A percentile compares a stretch with the other conserved stretches of the same genome.
These are phyloP conservation scores for Leptinotarsa defecta DNA, from an alignment of 1,140 invertebrate genomes.

Conservation along the genomic window DNA sequence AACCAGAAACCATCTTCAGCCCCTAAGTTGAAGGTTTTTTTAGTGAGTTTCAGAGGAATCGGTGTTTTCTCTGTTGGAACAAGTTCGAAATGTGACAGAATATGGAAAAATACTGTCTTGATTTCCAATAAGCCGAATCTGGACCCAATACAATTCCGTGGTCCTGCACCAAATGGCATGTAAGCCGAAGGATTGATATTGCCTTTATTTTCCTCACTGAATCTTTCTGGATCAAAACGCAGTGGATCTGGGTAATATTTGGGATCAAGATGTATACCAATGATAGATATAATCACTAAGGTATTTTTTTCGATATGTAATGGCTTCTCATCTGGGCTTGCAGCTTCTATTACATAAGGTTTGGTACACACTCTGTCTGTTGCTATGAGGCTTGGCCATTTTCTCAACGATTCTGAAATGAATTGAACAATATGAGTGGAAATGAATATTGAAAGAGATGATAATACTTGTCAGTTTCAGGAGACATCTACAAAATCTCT, in stretches of 20 bases:
- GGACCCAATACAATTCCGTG: constrained; percentile 52
- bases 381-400: constrained; percentile 59
- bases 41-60: constrained; percentile 44
- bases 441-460: too few relatives aligned
- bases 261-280: constrained; percentile 39
- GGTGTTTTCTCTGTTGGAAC: constrained; percentile 43
- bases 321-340: constrained; percentile 53
- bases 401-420: constrained; percentile 62
- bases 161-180: constrained; percentile 64
- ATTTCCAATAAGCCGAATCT: constrained; percentile 49
- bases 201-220: constrained; percentile 42
- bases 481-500: too few relatives aligned
- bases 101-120: constrained; percentile 45
- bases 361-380: constrained; percentile 62
- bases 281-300: constrained; percentile 37
- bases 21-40: constrained; percentile 39
- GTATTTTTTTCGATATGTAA: constrained; percentile 50
- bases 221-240: constrained; percentile 44
- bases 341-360: constrained; percentile 55
- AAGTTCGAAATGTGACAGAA: constrained; percentile 49
- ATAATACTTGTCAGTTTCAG: too few relatives aligned
- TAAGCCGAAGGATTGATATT: constrained; percentile 57
- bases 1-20: constrained; percentile 52
- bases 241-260: constrained; percentile 41
- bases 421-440: constrained; percentile 27